A percentile compares a stretch with the other conserved stretches of the same genome.
These are phyloP conservation scores for Megalops atlanticus DNA, from an alignment of 2,113 vertebrate species.

Conservation along the genomic window DNA sequence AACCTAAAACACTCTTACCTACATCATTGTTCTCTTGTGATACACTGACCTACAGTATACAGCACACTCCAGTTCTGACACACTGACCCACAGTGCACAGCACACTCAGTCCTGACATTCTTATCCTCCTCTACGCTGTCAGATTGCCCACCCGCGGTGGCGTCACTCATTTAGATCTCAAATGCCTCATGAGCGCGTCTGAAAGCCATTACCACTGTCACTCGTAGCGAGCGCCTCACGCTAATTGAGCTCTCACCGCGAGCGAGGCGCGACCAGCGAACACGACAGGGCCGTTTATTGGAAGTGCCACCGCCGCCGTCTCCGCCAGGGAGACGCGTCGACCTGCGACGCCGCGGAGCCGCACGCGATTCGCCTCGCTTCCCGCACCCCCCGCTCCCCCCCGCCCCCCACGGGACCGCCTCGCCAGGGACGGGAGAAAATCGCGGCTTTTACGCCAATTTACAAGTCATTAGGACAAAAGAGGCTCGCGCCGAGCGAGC, in stretches of 20 bases:
- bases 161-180: background rate
- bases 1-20: too few species aligned
- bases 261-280: background rate
- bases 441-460: conserved; percentile 19
- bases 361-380: background rate
- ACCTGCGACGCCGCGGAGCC: background rate
- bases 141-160: background rate
- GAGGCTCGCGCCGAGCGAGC: background rate
- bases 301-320: background rate
- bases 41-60: background rate
- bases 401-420: background rate
- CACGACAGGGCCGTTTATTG: background rate
- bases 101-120: background rate
- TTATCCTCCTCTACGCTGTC: too few species aligned
- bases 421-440: background rate
- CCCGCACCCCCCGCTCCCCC: background rate
- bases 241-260: background rate
- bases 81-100: background rate
- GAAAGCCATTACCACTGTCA: background rate
- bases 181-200: background rate
- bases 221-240: background rate
- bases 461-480: conserved; percentile 6
- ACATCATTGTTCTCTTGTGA: too few species aligned
- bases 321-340: background rate
- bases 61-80: background rate